These are phyloP conservation scores for Noctua janthe DNA, from an alignment of 2,888 invertebrate genomes.

Conservation along the genomic window DNA sequence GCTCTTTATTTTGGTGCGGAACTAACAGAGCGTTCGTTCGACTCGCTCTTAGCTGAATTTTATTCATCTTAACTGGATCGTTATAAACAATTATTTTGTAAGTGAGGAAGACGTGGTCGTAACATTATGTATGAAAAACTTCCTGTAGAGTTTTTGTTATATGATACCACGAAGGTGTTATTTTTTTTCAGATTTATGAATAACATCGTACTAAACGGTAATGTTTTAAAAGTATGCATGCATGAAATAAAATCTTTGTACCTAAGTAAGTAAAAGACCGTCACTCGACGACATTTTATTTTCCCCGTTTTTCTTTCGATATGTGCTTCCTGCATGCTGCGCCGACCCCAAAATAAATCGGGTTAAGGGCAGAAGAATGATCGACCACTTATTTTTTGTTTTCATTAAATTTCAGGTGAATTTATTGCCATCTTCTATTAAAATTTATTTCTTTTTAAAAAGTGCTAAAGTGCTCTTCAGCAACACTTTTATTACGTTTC, in stretches of 20 bases:
- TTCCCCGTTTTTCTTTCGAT: neutral
- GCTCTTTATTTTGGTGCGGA: neutral
- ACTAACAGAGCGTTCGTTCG: neutral
- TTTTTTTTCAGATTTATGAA: constrained; percentile 34
- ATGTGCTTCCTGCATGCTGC: neutral
- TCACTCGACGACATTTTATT: neutral
- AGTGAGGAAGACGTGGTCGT: constrained; percentile 71
- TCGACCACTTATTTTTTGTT: neutral
- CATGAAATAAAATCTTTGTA: neutral
- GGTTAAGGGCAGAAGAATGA: neutral
- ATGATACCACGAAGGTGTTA: constrained; percentile 54
- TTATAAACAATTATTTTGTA: constrained; percentile 63
- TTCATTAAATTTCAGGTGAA: neutral
- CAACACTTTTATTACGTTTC: neutral
- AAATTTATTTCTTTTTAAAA: neutral
- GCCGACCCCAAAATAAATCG: neutral
- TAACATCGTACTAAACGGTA: constrained; percentile 43
- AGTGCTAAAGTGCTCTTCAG: neutral
- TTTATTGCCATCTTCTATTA: neutral
- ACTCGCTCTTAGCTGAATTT: neutral
- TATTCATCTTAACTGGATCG: constrained; percentile 36
- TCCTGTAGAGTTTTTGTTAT: constrained; percentile 71
- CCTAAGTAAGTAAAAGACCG: neutral
- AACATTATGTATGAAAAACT: constrained; percentile 72
- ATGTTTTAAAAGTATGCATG: constrained; percentile 8